Percentiles rank a stretch among this genome's conserved stretches.
These are phyloP conservation scores for Petrophora chlorosata DNA, from an alignment of 2,888 invertebrate genomes.

Conservation along the genomic window DNA sequence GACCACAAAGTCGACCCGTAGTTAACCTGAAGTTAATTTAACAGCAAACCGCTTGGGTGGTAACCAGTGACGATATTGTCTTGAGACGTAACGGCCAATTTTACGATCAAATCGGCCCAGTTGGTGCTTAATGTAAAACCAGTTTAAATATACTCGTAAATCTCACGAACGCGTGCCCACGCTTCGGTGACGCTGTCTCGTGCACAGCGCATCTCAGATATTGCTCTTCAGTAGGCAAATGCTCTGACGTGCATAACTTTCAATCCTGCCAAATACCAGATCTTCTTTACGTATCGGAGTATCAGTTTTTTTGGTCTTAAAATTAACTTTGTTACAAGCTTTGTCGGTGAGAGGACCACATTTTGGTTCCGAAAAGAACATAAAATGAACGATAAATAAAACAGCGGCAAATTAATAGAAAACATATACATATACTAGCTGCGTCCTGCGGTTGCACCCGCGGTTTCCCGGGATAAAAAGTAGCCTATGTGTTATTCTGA, in stretches of 20 bases:
- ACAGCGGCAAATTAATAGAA: not conserved
- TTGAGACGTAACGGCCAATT: constrained; percentile 71
- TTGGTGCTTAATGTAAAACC: constrained; percentile 78
- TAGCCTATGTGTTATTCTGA: too few relatives aligned
- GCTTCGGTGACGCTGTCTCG: constrained; percentile 52
- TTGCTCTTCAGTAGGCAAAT: constrained; percentile 26
- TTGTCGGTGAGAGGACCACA: too few relatives aligned
- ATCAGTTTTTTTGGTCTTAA: too few relatives aligned
- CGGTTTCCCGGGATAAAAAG: too few relatives aligned
- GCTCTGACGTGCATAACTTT: constrained; percentile 7
- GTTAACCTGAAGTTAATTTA: constrained; percentile 74
- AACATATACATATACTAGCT: too few relatives aligned
- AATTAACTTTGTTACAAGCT: too few relatives aligned
- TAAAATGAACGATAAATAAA: constrained; percentile 1
- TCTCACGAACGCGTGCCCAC: constrained; percentile 73
- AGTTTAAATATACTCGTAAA: constrained; percentile 81
- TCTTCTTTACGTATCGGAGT: too few relatives aligned
- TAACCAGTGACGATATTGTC: constrained; percentile 74
- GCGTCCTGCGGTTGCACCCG: too few relatives aligned
- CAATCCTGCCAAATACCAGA: not conserved
- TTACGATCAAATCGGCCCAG: constrained; percentile 78
- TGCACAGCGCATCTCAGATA: constrained; percentile 45
- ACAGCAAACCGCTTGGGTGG: constrained; percentile 70
- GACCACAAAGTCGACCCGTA: constrained; percentile 56
- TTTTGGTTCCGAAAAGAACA: too few relatives aligned